Conservation (phyloP, 2,888 invertebrate genomes). For the Drosophila falleni region DNA sequence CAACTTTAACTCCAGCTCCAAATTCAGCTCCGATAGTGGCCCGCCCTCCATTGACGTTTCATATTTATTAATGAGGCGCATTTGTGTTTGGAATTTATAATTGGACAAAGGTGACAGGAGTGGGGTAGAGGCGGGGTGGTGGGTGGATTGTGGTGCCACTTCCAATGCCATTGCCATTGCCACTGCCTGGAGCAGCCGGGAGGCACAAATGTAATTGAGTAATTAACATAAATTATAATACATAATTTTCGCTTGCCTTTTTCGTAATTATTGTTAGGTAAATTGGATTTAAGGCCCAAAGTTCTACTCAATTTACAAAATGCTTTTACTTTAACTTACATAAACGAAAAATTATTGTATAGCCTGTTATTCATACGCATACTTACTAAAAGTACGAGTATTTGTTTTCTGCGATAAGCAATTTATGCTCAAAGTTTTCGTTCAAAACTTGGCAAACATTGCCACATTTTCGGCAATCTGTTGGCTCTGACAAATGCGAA, state of each 20-base stretch:
- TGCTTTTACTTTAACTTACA: constrained; percentile 40
- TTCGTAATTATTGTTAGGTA: constrained; percentile 76
- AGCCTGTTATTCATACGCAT: constrained; percentile 15
- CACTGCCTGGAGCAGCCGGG: constrained; percentile 34
- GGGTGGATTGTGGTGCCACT: constrained; percentile 8
- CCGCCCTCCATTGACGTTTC: constrained; percentile 76
- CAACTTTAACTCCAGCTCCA: neutral
- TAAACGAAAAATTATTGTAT: constrained; percentile 60
- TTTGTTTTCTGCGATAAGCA: constrained; percentile 64
- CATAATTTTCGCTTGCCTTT: constrained; percentile 76
- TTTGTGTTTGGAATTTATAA: constrained; percentile 83
- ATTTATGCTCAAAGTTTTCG: constrained; percentile 70
- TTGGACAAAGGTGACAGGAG: constrained; percentile 57
- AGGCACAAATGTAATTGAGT: constrained; percentile 82
- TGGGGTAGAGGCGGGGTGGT: neutral
- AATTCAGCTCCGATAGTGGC: constrained; percentile 61
- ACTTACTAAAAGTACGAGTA: constrained; percentile 36
- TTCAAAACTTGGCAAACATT: constrained; percentile 59
- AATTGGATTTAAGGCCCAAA: constrained; percentile 65
- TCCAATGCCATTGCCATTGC: constrained; percentile 3
- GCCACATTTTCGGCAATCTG: constrained; percentile 46
- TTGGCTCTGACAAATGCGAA: constrained; percentile 22
- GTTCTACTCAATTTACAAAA: neutral
- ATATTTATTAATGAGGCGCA: constrained; percentile 82
- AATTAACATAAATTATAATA: constrained; percentile 84